Percentiles rank a stretch among this genome's conserved stretches.
These are phyloP conservation scores for Onychorhynchus coronatus DNA, from an alignment of 2,113 vertebrate species.

Conservation along the genomic window DNA sequence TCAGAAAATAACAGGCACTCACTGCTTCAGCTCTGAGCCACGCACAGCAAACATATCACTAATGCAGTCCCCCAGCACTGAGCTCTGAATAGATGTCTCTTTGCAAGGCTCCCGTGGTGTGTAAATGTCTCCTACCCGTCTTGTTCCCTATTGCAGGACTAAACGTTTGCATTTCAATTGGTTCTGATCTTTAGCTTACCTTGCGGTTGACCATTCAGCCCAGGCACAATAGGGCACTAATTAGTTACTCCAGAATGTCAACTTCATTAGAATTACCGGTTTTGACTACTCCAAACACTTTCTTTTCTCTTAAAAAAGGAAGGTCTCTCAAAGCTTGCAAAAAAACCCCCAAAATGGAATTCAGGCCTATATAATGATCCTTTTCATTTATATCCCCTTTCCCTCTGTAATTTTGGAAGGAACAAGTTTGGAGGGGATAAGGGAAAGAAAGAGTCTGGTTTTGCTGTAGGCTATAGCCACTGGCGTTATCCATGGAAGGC, in stretches of 20 bases:
- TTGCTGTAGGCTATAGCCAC: not conserved
- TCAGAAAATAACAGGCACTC: not conserved
- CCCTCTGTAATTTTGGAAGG: not conserved
- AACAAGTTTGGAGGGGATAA: accelerated
- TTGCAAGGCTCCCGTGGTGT: not conserved
- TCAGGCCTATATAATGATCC: not conserved
- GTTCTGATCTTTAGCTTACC: not conserved
- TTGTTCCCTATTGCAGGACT: not conserved
- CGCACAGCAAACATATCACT: not conserved
- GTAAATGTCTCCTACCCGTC: not conserved
- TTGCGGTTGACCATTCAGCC: not conserved
- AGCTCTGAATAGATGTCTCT: not conserved
- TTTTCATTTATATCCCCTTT: not conserved
- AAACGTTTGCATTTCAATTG: not conserved
- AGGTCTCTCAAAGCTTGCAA: not conserved
- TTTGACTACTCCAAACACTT: not conserved
- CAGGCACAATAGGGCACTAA: not conserved
- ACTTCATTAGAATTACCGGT: not conserved
- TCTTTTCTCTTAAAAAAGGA: not conserved
- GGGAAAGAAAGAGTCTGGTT: not conserved
- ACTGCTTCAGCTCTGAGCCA: not conserved
- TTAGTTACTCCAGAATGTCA: not conserved
- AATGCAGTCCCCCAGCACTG: not conserved
- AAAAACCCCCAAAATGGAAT: not conserved
- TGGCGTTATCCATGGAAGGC: not conserved